Conservation (phyloP, 2,797 vertebrate genomes). For the Coregonus suidteri region DNA sequence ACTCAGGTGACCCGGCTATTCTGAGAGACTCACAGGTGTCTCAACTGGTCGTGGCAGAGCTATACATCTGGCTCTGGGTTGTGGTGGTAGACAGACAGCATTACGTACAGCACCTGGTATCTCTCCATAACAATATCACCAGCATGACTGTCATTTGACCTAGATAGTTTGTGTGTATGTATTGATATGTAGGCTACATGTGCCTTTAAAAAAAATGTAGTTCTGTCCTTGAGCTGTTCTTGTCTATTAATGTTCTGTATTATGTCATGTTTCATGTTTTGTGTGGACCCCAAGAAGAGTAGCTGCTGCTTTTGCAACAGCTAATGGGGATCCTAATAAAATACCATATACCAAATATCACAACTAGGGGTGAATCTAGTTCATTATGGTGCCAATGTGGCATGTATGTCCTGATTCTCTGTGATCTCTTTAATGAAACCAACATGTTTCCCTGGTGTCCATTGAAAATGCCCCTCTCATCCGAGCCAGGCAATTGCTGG, state of each 20-base stretch:
- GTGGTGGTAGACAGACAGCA: conserved; percentile 30
- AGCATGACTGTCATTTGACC: conserved; percentile 10
- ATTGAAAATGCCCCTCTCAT: conserved; percentile 14
- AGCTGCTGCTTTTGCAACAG: no score
- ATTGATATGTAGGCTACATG: no score
- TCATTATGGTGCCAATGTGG: not conserved
- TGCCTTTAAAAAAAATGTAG: no score
- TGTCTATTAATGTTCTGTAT: no score
- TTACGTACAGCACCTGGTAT: conserved; percentile 35
- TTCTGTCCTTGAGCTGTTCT: no score
- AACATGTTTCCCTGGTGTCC: not conserved
- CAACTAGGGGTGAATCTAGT: not conserved
- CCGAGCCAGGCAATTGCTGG: conserved; percentile 15
- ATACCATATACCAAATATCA: not conserved
- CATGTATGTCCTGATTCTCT: not conserved
- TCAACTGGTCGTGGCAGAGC: conserved; percentile 24
- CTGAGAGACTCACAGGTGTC: conserved; percentile 55
- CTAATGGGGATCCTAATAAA: no score
- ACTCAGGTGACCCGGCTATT: conserved; percentile 11
- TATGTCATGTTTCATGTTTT: no score
- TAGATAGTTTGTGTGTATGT: no score
- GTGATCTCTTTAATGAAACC: not conserved
- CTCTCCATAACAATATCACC: conserved; percentile 20
- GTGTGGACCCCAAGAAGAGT: no score
- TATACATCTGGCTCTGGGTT: not conserved